phyloP scores from a whole-genome alignment of 2,888 invertebrate species.

The Perdita meconis region DNA sequence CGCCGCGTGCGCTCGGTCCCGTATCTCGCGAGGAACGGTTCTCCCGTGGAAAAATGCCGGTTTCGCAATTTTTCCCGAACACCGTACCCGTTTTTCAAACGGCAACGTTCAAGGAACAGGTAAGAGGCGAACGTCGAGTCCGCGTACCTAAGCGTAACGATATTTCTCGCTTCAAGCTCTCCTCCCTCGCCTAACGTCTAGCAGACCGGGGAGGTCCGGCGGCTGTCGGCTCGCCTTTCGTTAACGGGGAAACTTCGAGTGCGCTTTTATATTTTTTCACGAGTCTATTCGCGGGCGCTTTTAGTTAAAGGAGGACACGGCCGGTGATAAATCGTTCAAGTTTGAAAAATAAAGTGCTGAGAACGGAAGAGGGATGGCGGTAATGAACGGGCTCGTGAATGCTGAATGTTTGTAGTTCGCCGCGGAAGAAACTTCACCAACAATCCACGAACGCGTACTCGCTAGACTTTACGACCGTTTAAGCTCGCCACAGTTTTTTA shows the following conservation, averaged over 20 bases:
- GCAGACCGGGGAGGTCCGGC: slow-evolving; percentile 20
- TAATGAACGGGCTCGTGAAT: slow-evolving; percentile 53
- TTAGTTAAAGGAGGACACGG: slow-evolving; percentile 43
- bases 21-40: slow-evolving; percentile 1
- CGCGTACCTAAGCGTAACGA: slow-evolving; percentile 46
- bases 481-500: slow-evolving; percentile 1
- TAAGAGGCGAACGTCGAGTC: slow-evolving; percentile 25
- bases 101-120: slow-evolving; percentile 40
- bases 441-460: background rate
- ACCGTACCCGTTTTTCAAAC: slow-evolving; percentile 51
- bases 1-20: background rate
- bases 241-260: slow-evolving; percentile 65
- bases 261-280: slow-evolving; percentile 59
- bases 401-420: slow-evolving; percentile 34
- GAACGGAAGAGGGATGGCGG: slow-evolving; percentile 28
- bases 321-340: slow-evolving; percentile 61
- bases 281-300: slow-evolving; percentile 45
- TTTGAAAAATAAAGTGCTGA: slow-evolving; percentile 51
- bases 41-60: slow-evolving; percentile 2
- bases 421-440: slow-evolving; percentile 21
- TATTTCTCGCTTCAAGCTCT: slow-evolving; percentile 62
- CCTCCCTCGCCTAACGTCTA: too few species aligned
- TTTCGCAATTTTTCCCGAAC: slow-evolving; percentile 35
- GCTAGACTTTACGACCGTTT: slow-evolving; percentile 29
- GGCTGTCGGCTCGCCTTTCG: slow-evolving; percentile 33